Evolutionary conservation across 2,888 invertebrate genomes (phyloP).

Genomic region (Coleophora deauratella): DNA sequence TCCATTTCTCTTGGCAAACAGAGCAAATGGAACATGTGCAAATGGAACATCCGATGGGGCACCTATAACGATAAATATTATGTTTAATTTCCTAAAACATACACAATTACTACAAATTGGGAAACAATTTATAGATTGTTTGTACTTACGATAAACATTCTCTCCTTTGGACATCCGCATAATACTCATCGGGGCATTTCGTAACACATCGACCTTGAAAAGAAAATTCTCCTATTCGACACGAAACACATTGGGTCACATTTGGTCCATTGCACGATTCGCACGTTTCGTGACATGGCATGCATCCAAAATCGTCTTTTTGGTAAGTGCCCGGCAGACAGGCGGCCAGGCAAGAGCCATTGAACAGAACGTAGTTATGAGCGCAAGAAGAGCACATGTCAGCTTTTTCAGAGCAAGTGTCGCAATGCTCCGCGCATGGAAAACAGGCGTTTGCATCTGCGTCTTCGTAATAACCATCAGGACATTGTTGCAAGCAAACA

Average conservation of each 20-base stretch:
- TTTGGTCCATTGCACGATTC: conserved; percentile 87
- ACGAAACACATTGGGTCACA: conserved; percentile 85
- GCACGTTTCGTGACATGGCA: conserved; percentile 84
- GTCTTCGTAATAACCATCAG: conserved; percentile 90
- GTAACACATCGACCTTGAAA: conserved; percentile 81
- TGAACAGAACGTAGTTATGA: conserved; percentile 88
- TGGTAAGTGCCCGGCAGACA: conserved; percentile 90
- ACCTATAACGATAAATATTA: conserved; percentile 52
- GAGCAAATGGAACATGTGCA: conserved; percentile 83
- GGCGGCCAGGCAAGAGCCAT: conserved; percentile 87
- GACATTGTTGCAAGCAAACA: conserved; percentile 90
- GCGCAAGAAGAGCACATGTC: conserved; percentile 91
- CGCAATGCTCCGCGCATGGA: conserved; percentile 90
- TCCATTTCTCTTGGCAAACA: conserved; percentile 84
- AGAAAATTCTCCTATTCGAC: conserved; percentile 81
- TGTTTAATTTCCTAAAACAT: conserved; percentile 3
- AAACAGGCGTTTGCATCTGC: conserved; percentile 85
- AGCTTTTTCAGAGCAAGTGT: conserved; percentile 87
- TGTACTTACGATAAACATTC: conserved; percentile 80
- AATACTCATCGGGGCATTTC: conserved; percentile 83
- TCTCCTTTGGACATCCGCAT: conserved; percentile 82
- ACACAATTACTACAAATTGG: not conserved
- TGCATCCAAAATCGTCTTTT: conserved; percentile 89
- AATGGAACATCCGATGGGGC: conserved; percentile 84
- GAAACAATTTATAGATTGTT: not conserved